Percentiles rank a stretch among this genome's conserved stretches.
Conservation (phyloP, 2,797 vertebrate species). For the Gambusia yucatana region DNA sequence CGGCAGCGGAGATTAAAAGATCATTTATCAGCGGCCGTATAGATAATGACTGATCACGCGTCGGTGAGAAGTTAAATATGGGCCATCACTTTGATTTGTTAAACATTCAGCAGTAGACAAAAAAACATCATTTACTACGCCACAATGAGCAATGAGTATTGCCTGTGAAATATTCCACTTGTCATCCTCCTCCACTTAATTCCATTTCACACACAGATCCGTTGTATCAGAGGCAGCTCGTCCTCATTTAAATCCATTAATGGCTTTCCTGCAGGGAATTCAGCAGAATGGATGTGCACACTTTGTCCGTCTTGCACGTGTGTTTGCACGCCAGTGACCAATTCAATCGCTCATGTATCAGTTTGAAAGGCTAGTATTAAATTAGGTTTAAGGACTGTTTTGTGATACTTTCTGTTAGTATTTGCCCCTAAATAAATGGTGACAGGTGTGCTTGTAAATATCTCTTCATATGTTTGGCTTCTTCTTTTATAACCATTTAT, state of each 20-base stretch:
- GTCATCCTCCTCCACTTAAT: conserved; percentile 68
- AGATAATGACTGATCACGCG: conserved; percentile 50
- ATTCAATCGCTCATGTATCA: conserved; percentile 53
- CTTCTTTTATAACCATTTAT: conserved; percentile 42
- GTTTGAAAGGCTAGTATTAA: conserved; percentile 53
- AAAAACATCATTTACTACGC: conserved; percentile 53
- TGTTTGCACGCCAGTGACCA: conserved; percentile 17
- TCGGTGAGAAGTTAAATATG: conserved; percentile 46
- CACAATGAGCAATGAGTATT: conserved; percentile 63
- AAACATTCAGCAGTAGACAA: conserved; percentile 39
- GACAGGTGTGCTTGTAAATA: conserved; percentile 32
- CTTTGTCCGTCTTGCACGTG: conserved; percentile 37
- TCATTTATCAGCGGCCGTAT: conserved; percentile 27
- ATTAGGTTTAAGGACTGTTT: conserved; percentile 38
- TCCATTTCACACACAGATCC: conserved; percentile 67
- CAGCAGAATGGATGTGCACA: conserved; percentile 52
- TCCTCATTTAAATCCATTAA: conserved; percentile 70
- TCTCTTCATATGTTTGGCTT: conserved; percentile 38
- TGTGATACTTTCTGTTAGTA: conserved; percentile 45
- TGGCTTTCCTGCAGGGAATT: conserved; percentile 65
- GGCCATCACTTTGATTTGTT: conserved; percentile 56
- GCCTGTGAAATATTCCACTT: conserved; percentile 65
- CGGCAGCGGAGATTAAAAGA: conserved; percentile 7
- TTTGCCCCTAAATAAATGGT: conserved; percentile 43
- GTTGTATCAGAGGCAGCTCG: conserved; percentile 57